Base-by-base conservation (phyloP, 2,888 invertebrate species). In the Brenthis daphne region DNA sequence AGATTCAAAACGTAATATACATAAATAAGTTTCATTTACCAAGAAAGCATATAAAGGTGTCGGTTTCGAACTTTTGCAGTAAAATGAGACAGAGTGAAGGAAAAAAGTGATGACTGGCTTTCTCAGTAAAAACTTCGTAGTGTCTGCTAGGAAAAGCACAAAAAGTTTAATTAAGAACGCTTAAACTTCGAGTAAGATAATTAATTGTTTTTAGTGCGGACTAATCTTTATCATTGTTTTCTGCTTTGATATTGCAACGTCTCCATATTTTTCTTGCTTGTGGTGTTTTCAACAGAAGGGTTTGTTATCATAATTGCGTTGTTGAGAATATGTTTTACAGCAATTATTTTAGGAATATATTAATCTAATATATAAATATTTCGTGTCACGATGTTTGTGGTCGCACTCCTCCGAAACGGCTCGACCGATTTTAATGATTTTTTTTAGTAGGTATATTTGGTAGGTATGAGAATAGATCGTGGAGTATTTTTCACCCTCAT, bases 161-260 rank as follows among this genome's bases (percentile, higher is more conserved):
- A 61, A 61, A 67, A 63, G 56, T 61, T 67, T 67, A 67, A 67
- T 67, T 67, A 67, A 61, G 67, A 63, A 56, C 67, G 61, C 56
- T 63, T 63, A 53, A 63, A 63, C 8, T 67, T 61, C 50, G 50
- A 67, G 56, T 61, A 12, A 24, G 54, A 61, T 54, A 60, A 56
- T 63, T 67, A 67, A 67, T 67, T 67, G 67, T 56, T 63, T 54
- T 67, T 56, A 61, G 56, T 63, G 55, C 61, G 13, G 50, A 60
- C 60, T 60, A 50, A 50, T 60, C 60, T 60, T 33, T 60, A 60
- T 50, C 60, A 60, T 60, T 60, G 50, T 50, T 60, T 60, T 29
- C 60, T 29, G 50, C 50, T 60, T 60, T 50, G 48, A 60, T 60
- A 60, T 60, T 16, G 50, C 48, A n/a, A 6, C 60, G 13, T 29